Percentiles rank a stretch among this genome's conserved stretches.
phyloP scores from a whole-genome alignment of 2,113 vertebrate species.

The Nibea albiflora region DNA sequence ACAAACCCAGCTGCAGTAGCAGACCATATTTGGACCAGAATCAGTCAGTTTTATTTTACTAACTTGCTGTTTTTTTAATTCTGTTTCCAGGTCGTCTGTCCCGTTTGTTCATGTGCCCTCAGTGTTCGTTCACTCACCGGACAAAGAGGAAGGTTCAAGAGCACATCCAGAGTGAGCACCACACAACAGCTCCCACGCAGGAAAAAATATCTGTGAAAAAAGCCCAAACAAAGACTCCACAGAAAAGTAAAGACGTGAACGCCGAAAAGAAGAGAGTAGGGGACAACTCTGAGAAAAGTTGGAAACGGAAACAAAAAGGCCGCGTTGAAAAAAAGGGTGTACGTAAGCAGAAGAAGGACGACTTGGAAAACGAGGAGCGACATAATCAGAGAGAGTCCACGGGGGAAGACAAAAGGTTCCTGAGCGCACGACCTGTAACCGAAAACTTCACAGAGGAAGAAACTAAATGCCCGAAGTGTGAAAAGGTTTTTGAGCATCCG shows the following conservation, averaged over 20 bases:
- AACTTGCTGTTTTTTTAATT: constrained; percentile 24
- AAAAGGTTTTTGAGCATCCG: constrained; percentile 70
- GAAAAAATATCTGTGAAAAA: constrained; percentile 6
- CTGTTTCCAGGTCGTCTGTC: constrained; percentile 55
- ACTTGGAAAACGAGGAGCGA: constrained; percentile 45
- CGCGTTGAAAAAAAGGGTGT: constrained; percentile 16
- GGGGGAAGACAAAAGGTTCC: constrained; percentile 66
- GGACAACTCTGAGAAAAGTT: background rate
- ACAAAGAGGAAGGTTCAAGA: constrained; percentile 57
- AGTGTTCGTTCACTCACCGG: constrained; percentile 55
- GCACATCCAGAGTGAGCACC: constrained; percentile 58
- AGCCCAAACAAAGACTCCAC: background rate
- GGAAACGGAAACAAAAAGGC: constrained; percentile 23
- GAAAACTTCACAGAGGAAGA: constrained; percentile 65
- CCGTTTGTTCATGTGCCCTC: constrained; percentile 56
- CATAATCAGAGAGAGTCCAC: constrained; percentile 17
- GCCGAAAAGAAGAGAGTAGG: constrained; percentile 4
- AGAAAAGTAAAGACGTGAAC: constrained; percentile 22
- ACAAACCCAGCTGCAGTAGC: background rate
- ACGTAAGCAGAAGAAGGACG: constrained; percentile 42
- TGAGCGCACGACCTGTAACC: constrained; percentile 41
- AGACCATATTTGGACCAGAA: background rate
- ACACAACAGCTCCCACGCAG: background rate
- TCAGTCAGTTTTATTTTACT: background rate
- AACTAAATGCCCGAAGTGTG: constrained; percentile 55